Evolutionary conservation across 2,888 invertebrate species (phyloP).

Genomic region (Acrocera orbiculus): DNA sequence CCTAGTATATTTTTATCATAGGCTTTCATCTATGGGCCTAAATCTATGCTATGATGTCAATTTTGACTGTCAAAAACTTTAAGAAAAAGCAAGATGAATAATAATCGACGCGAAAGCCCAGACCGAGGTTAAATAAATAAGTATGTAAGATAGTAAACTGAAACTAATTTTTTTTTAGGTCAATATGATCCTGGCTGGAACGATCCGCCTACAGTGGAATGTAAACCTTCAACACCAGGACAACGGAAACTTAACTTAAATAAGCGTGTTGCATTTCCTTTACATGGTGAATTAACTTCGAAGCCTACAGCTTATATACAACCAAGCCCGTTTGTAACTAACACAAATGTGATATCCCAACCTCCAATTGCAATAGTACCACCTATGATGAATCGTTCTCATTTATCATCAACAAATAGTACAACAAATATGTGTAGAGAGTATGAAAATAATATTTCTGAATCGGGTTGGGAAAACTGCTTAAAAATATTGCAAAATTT

Average conservation of each 20-base stretch:
- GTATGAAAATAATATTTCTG: background rate
- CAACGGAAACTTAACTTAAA: conserved; percentile 25
- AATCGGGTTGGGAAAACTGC: conserved; percentile 8
- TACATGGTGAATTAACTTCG: conserved; percentile 16
- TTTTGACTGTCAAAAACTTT: too few species aligned
- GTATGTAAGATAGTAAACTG: too few species aligned
- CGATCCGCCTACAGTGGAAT: conserved; percentile 25
- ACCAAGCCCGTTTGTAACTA: conserved; percentile 18
- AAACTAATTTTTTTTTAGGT: conserved; percentile 15
- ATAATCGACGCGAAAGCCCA: too few species aligned
- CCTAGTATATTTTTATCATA: too few species aligned
- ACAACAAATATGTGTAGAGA: background rate
- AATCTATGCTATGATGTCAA: too few species aligned
- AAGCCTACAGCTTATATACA: conserved; percentile 22
- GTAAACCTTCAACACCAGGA: conserved; percentile 14
- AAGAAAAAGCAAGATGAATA: too few species aligned
- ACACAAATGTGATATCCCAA: too few species aligned
- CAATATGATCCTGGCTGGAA: conserved; percentile 29
- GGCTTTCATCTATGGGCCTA: too few species aligned
- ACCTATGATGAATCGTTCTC: conserved; percentile 9
- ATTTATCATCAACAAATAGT: background rate
- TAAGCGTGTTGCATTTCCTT: conserved; percentile 26
- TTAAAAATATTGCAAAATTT: conserved; percentile 9
- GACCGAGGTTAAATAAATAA: too few species aligned
- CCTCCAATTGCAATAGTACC: conserved; percentile 14